A percentile compares a stretch with the other conserved stretches of the same genome.
These are phyloP conservation scores for Dreissena rostriformis DNA, from an alignment of 1,140 invertebrate species.

Conservation along the genomic window DNA sequence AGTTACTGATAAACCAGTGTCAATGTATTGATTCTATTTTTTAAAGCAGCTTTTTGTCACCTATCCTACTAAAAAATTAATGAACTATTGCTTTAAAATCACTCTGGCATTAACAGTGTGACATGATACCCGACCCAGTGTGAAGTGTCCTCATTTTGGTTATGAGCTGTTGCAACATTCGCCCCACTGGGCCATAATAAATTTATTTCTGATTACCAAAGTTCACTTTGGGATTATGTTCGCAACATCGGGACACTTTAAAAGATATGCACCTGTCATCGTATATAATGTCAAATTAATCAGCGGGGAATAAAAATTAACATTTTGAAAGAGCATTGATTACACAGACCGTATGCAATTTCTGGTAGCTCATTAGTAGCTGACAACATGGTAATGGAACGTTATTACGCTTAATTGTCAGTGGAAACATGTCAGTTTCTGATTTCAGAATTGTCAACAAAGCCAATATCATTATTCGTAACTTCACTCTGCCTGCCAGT, in stretches of 20 bases:
- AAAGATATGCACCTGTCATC: constrained; percentile 34
- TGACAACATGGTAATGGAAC: constrained; percentile 40
- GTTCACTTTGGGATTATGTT: background rate
- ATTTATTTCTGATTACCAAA: no score
- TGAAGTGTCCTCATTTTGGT: no score
- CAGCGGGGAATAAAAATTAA: constrained; percentile 31
- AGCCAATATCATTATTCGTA: background rate
- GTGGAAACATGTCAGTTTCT: constrained; percentile 50
- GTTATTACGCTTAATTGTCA: constrained; percentile 49
- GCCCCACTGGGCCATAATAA: no score
- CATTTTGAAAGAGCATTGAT: constrained; percentile 50
- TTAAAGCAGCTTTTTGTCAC: no score
- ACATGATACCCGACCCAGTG: no score
- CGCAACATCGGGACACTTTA: background rate
- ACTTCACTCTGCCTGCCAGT: background rate
- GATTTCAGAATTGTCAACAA: constrained; percentile 33
- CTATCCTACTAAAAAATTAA: no score
- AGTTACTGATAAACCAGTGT: no score
- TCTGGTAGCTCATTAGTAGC: constrained; percentile 29
- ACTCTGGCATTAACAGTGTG: no score
- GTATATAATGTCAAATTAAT: constrained; percentile 55
- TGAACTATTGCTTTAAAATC: no score
- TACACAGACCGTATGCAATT: constrained; percentile 18
- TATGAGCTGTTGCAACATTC: no score
- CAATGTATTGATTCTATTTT: no score